Conservation (phyloP, 2,888 invertebrate genomes). For the Colletes collaris region DNA sequence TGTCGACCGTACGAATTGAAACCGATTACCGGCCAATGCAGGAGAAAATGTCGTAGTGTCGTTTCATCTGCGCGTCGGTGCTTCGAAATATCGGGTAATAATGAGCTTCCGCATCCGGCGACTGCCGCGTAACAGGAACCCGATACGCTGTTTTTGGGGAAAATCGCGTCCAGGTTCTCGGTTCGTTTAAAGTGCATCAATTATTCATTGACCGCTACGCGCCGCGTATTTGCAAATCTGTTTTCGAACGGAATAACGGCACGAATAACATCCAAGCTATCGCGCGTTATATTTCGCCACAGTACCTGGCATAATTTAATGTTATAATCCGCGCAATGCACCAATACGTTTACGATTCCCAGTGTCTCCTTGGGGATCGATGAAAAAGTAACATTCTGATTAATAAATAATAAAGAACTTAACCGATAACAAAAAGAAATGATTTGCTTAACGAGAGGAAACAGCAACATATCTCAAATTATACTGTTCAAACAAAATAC, state of each 20-base stretch:
- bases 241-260: constrained; percentile 47
- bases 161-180: constrained; percentile 40
- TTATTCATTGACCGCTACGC: constrained; percentile 51
- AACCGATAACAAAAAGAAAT: too few relatives aligned
- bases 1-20: constrained; percentile 18
- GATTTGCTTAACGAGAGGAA: too few relatives aligned
- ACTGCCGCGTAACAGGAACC: constrained; percentile 52
- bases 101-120: constrained; percentile 61
- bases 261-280: constrained; percentile 26
- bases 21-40: constrained; percentile 42
- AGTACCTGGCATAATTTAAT: not conserved
- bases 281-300: constrained; percentile 9
- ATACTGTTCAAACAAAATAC: too few relatives aligned
- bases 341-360: too few relatives aligned
- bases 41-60: constrained; percentile 58
- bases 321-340: not conserved
- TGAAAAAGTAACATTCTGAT: too few relatives aligned
- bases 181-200: constrained; percentile 59
- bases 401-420: too few relatives aligned
- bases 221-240: constrained; percentile 45
- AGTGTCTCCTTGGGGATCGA: too few relatives aligned
- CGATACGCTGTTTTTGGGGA: constrained; percentile 50
- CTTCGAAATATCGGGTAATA: constrained; percentile 67
- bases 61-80: constrained; percentile 59
- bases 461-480: too few relatives aligned